Evolutionary conservation across 53 echinoderm and acorn worm species (phyloP).

Genomic region (Echinometra lucunter): DNA sequence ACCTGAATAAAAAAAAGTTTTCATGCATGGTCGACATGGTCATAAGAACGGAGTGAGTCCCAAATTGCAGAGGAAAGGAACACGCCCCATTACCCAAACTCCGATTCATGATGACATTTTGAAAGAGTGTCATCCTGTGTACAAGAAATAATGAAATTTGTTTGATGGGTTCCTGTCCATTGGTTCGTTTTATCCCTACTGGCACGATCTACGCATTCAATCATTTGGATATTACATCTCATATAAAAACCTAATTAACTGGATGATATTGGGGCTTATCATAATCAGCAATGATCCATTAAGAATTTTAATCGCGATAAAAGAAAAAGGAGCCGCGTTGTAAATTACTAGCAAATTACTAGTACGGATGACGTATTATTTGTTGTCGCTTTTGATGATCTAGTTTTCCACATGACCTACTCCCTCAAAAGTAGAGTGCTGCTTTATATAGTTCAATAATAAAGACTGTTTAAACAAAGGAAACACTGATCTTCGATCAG

Average conservation of each 20-base stretch:
- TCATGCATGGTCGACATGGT: too few relatives aligned
- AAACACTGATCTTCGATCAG: too few relatives aligned
- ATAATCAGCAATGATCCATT: neutral
- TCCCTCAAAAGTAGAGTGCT: too few relatives aligned
- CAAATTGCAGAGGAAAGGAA: too few relatives aligned
- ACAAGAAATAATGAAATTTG: neutral
- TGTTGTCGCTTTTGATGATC: neutral
- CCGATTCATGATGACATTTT: too few relatives aligned
- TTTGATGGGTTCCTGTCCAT: neutral
- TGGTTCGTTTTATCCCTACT: neutral
- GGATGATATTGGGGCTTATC: neutral
- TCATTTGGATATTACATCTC: neutral
- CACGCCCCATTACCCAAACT: too few relatives aligned
- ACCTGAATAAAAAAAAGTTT: too few relatives aligned
- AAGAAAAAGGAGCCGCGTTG: neutral
- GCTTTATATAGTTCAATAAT: too few relatives aligned
- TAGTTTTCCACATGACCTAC: too few relatives aligned
- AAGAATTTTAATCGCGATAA: neutral
- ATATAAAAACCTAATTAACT: neutral
- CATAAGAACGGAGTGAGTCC: too few relatives aligned
- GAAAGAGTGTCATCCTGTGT: too few relatives aligned
- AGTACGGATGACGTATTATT: neutral
- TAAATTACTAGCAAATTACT: neutral
- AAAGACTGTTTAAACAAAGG: too few relatives aligned
- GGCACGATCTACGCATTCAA: neutral